Evolutionary conservation across 2,888 invertebrate species (phyloP).

Genomic region (Amphipoea oculea): DNA sequence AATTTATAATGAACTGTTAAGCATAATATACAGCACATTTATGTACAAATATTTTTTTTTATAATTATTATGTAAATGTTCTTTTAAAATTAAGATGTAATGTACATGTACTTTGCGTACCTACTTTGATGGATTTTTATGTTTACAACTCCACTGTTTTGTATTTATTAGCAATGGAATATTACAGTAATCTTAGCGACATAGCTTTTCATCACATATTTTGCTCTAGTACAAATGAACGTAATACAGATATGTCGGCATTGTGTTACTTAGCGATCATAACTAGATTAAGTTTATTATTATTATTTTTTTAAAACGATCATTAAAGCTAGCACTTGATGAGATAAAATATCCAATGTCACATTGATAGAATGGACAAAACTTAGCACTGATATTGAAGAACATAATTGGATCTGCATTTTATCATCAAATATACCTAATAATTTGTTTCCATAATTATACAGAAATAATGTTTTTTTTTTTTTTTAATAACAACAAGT

Average conservation of each 20-base stretch:
- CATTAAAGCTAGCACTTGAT: conserved; percentile 7
- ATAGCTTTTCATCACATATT: conserved; percentile 46
- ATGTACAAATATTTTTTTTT: conserved; percentile 54
- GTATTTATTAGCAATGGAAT: conserved; percentile 26
- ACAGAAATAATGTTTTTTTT: conserved; percentile 4
- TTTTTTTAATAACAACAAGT: conserved; percentile 11
- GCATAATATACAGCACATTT: conserved; percentile 56
- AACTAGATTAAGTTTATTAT: conserved; percentile 42
- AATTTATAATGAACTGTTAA: conserved; percentile 24
- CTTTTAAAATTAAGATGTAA: conserved; percentile 22
- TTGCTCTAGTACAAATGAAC: conserved; percentile 61
- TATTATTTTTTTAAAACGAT: conserved; percentile 2
- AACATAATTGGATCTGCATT: conserved; percentile 13
- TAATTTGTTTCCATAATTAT: conserved; percentile 4
- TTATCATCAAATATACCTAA: neutral
- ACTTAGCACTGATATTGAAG: conserved; percentile 11
- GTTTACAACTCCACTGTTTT: conserved; percentile 26
- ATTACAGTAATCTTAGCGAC: conserved; percentile 36
- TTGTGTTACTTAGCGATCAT: conserved; percentile 42
- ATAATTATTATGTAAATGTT: conserved; percentile 31
- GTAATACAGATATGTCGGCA: conserved; percentile 35
- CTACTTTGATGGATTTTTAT: conserved; percentile 25
- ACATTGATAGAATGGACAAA: conserved; percentile 18
- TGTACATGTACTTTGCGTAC: conserved; percentile 17
- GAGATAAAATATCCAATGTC: neutral